Percentiles rank a stretch among this genome's conserved stretches.
phyloP scores from a whole-genome alignment of 2,797 vertebrate species.

The Tokudaia tokunoshimensis region DNA sequence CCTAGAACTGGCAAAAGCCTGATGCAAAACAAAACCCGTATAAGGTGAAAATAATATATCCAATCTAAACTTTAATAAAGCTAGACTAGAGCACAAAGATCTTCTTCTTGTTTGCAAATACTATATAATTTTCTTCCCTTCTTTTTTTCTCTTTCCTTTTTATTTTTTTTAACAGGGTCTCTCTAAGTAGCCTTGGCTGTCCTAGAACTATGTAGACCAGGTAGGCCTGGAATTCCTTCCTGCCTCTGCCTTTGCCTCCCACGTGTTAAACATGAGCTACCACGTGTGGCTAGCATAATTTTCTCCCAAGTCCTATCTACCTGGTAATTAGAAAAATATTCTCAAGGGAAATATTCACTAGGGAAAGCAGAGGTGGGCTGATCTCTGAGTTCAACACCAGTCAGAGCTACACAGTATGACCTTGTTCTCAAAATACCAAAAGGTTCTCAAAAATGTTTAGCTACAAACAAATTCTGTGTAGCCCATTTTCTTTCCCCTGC shows the following conservation, averaged over 20 bases:
- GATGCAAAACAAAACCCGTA: neutral
- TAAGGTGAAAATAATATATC: neutral
- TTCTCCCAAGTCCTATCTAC: conserved; percentile 26
- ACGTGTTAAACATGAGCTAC: neutral
- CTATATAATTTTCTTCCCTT: neutral
- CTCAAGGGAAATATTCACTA: neutral
- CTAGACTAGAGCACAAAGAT: neutral
- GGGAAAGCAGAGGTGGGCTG: neutral
- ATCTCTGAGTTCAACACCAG: neutral
- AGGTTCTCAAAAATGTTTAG: neutral
- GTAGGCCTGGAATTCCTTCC: neutral
- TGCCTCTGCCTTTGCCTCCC: neutral
- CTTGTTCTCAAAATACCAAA: neutral
- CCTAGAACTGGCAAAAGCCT: neutral
- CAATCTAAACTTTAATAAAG: conserved; percentile 5
- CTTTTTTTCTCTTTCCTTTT: neutral
- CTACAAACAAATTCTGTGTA: conserved; percentile 14
- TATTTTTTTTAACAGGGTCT: neutral
- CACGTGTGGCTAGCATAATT: neutral
- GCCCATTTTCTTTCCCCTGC: neutral
- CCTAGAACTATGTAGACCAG: neutral
- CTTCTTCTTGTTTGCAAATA: neutral
- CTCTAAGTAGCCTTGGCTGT: neutral
- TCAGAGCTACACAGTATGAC: neutral
- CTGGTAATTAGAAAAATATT: neutral